Evolutionary conservation across 2,113 vertebrate species (phyloP), one percentile per base, ranked within the genome.

Genomic region (Cyphomyrus plagiostoma): DNA sequence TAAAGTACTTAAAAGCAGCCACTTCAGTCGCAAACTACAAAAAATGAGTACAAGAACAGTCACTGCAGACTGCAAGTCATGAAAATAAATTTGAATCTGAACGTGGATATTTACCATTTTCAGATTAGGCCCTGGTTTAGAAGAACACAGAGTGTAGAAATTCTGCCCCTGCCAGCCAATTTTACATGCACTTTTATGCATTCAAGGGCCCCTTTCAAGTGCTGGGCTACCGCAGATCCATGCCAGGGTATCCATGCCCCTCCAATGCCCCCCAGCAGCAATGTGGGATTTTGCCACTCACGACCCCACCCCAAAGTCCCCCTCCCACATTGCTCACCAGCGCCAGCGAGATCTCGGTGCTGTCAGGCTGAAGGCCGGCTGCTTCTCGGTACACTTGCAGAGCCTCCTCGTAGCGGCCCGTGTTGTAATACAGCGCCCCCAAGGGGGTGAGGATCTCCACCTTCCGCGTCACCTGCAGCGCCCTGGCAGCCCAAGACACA

Each of bases 381-480:
- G 97, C 98, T 91, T 99, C 98, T 77, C 94, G 94, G 94, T 99
- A 99, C 11, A 99, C 94, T 91, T 96, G 96, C 91, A 98, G 90
- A 0, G 98, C 98, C 48, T 98, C 98, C 8, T 97, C 95, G 0
- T 97, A 97, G 0, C 96, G 95, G 0, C 97, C 98, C 0, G 98
- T 99, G 96, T 99, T 99, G 93, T 99, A 99, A 91, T 97, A 99
- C 3, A 99, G 96, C 0, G 98, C 98, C 88, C 98, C 98, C 19
- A 99, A 94, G 0, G 98, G 98, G 0, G 97, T 96, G 84, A 99
- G 92, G 89, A 97, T 96, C 90, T 99, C 98, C 9, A 97, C 95
- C 45, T 96, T 97, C 90, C 94, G 96, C 0, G 97, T 96, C 66
- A 99, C 96, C 94, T 96, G 95, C 93, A 99, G 93, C 0, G 98